Evolutionary conservation across 2,113 vertebrate species (phyloP).

Genomic region (Genyomyrus donnyi): DNA sequence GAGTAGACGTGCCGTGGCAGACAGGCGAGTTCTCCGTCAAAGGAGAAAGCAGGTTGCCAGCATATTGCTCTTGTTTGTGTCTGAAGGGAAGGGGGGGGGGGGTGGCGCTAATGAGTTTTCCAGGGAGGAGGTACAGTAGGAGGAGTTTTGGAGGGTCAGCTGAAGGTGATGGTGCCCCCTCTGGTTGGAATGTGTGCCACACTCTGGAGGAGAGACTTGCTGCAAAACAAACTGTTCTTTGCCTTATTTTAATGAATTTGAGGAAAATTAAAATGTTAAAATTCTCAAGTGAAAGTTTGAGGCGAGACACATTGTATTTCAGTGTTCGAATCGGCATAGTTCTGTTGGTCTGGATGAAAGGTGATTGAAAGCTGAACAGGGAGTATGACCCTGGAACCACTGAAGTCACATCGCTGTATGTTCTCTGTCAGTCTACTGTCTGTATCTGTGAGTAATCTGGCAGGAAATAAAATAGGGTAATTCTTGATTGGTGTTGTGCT

Average conservation of each 20-base stretch:
- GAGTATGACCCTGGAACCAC: neutral
- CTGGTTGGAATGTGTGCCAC: constrained; percentile 61
- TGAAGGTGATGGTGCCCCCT: constrained; percentile 60
- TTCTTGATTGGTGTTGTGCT: neutral
- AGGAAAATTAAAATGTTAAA: neutral
- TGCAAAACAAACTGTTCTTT: too few relatives aligned
- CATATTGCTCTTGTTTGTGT: constrained; percentile 9
- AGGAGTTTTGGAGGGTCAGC: constrained; percentile 20
- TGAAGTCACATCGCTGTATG: neutral
- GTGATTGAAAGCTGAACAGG: neutral
- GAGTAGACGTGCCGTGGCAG: neutral
- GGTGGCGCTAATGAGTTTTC: constrained; percentile 49
- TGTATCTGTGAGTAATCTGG: neutral
- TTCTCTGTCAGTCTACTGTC: neutral
- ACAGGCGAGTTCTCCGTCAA: neutral
- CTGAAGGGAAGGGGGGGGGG: constrained; percentile 28
- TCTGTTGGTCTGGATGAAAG: neutral
- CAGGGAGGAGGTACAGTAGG: constrained; percentile 43
- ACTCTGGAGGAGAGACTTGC: constrained; percentile 15
- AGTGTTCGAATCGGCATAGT: neutral
- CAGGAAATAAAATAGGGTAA: neutral
- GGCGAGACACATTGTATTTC: neutral
- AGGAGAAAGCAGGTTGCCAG: constrained; percentile 3
- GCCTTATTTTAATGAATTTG: neutral
- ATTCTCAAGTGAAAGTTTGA: neutral